Conservation (phyloP, 1,140 invertebrate genomes). For the Anoplolepis gracilipes region DNA sequence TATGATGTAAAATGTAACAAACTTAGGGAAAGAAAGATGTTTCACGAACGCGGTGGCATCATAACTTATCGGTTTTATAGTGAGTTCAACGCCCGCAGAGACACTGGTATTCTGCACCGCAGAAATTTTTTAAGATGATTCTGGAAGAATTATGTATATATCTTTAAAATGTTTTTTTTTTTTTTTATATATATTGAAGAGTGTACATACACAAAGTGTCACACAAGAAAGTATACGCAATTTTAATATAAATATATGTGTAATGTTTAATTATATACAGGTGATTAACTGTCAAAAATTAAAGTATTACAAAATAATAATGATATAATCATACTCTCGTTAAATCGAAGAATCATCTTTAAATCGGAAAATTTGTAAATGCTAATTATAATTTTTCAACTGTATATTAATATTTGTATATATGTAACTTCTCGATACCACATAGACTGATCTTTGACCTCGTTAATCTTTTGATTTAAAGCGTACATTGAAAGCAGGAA, state of each 20-base stretch:
- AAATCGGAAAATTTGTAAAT: background rate
- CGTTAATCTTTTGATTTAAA: background rate
- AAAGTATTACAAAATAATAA: background rate
- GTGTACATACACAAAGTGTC: too few species aligned
- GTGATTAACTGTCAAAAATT: background rate
- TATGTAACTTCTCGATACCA: background rate
- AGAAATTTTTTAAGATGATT: background rate
- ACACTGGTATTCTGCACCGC: background rate
- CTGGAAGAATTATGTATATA: background rate
- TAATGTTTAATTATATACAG: too few species aligned
- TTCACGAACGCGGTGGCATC: background rate
- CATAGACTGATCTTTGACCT: conserved; percentile 22
- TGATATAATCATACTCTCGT: background rate
- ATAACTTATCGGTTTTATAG: conserved; percentile 11
- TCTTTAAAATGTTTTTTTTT: background rate
- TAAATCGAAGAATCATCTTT: background rate
- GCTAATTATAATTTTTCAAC: background rate
- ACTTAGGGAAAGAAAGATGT: background rate
- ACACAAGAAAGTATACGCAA: too few species aligned
- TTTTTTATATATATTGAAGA: too few species aligned
- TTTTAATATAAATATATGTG: too few species aligned
- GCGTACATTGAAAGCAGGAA: conserved; percentile 15
- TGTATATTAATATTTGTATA: background rate
- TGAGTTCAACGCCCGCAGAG: conserved; percentile 38
- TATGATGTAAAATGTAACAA: conserved; percentile 11